Evolutionary conservation across 1,140 invertebrate species (phyloP).

Genomic region (Mesaphorura yosii): DNA sequence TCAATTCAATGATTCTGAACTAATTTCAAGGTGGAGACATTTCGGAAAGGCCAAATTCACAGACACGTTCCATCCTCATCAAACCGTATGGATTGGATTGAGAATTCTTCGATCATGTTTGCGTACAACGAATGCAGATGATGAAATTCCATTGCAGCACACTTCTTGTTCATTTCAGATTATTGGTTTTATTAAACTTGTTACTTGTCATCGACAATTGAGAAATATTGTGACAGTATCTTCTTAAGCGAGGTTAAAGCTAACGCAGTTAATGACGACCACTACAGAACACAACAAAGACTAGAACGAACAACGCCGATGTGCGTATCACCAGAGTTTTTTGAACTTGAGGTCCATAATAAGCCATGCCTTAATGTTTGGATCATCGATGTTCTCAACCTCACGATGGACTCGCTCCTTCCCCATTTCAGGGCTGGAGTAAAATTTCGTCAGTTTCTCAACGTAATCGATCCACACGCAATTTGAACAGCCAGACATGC

Average conservation of each 20-base stretch:
- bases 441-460: slow-evolving; percentile 57
- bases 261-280: neutral
- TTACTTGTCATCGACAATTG: neutral
- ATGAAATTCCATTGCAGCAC: neutral
- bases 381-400: slow-evolving; percentile 65
- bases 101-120: too few relatives aligned
- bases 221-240: neutral
- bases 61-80: too few relatives aligned
- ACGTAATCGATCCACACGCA: slow-evolving; percentile 92
- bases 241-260: too few relatives aligned
- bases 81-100: too few relatives aligned
- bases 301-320: neutral
- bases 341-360: slow-evolving; percentile 53
- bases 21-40: too few relatives aligned
- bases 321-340: neutral
- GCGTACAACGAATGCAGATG: neutral
- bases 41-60: too few relatives aligned
- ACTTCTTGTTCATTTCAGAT: too few relatives aligned
- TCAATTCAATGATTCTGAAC: too few relatives aligned
- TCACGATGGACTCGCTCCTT: slow-evolving; percentile 54
- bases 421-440: slow-evolving; percentile 43
- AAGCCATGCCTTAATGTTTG: slow-evolving; percentile 66
- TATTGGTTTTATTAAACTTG: too few relatives aligned
- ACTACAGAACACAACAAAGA: neutral
- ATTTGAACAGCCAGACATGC: slow-evolving; percentile 84